Evolutionary conservation across 2,113 vertebrate species (phyloP).

Genomic region (Lepisosteus oculatus): DNA sequence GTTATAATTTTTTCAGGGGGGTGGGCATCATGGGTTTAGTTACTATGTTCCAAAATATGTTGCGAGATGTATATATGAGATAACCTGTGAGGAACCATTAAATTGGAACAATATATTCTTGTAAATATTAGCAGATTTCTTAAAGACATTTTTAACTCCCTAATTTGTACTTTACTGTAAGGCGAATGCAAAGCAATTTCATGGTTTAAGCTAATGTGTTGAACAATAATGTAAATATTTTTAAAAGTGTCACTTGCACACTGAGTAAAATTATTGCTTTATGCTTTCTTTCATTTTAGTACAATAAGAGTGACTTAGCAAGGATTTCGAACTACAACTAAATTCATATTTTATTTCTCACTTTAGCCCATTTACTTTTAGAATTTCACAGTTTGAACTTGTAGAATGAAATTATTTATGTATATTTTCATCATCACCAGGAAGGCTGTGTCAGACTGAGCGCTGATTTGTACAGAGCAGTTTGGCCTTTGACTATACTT

Average conservation of each 20-base stretch:
- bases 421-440: not conserved
- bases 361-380: slow-evolving; percentile 46
- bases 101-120: slow-evolving; percentile 62
- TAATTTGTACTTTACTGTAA: slow-evolving; percentile 86
- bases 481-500: not conserved
- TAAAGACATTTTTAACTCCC: slow-evolving; percentile 81
- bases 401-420: slow-evolving; percentile 50
- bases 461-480: not conserved
- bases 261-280: slow-evolving; percentile 61
- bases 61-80: slow-evolving; percentile 76
- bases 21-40: slow-evolving; percentile 25
- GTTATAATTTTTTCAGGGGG: slow-evolving; percentile 24
- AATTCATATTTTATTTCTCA: slow-evolving; percentile 24
- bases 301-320: slow-evolving; percentile 66
- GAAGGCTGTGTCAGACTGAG: not conserved
- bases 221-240: slow-evolving; percentile 84
- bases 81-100: slow-evolving; percentile 64
- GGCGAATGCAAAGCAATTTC: slow-evolving; percentile 73
- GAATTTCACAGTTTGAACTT: slow-evolving; percentile 24
- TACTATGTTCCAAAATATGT: slow-evolving; percentile 54
- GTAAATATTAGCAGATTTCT: slow-evolving; percentile 87
- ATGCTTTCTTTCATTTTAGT: slow-evolving; percentile 60
- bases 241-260: slow-evolving; percentile 60
- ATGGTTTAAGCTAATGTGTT: slow-evolving; percentile 70
- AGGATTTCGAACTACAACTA: slow-evolving; percentile 69